Base-by-base conservation (phyloP, 2,888 invertebrate genomes). In the Homarus gammarus region DNA sequence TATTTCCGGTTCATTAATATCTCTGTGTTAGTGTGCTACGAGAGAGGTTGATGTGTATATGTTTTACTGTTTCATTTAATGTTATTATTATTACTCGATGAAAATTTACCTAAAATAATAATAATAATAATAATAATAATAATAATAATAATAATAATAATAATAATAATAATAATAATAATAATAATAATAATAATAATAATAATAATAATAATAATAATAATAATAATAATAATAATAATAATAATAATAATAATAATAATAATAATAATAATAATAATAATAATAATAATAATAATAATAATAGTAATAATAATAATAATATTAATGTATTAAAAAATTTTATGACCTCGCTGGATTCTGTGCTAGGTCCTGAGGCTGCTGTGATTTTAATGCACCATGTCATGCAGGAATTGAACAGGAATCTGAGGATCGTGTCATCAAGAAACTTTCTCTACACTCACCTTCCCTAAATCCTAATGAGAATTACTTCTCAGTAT, bases 131-230 rank as follows among this genome's bases (percentile, higher is more conserved):
- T 77, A 27, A 2, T 49, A n/a, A 44, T 77, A 44, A 44, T 77
- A 40, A n/a, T 44, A n/a, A 44, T 77, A 2, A 44, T 77, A 15
- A 77, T 77, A 40, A 44, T 77, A 2, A 77, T 77, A n/a, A 77
- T 44, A 44, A 2, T 77, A 12, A 77, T 77, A 1, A 44, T 44
- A n/a, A 40, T 1, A 40, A 77, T 77, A 15, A 44, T 44, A 44
- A 49, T 44, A 15, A 77, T 77, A 44, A 77, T 31, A 44, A 77
- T 40, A n/a, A 44, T 44, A 44, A 77, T 44, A 12, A 77, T 49
- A 44, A 77, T 77, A n/a, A 77, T 49, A 44, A 44, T 44, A n/a
- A 49, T 2, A 44, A 77, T 77, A n/a, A 77, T 77, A n/a, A 51
- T 44, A 15, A 51, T 73, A 15, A 6, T 6, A 8, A 38, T 33